Base-by-base conservation (phyloP, 2,113 vertebrate species). In the Cyanoliseus patagonus region DNA sequence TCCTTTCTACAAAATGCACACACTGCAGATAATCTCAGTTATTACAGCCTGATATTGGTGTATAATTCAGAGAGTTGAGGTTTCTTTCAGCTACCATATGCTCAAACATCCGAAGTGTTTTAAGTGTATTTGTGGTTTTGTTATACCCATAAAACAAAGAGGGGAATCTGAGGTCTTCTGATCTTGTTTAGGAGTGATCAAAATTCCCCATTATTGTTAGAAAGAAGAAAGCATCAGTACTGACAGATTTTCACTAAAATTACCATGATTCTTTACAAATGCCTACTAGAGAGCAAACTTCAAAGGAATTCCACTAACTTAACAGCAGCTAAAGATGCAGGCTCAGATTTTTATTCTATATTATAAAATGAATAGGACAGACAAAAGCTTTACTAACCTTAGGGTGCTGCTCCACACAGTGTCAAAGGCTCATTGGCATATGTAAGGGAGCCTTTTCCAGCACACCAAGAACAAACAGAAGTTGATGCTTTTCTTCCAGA, bases 191-290 rank as follows among this genome's bases (percentile, higher is more conserved):
- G 57, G 64, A 69, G 49, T 9, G 35, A 94, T 86, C 63, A 83
- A 69, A 75, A 83, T 73, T 39, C 78, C 59, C 64, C 74, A 44
- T 57, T 89, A 53, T 25, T 81, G 23, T 83, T 66, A 62, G 37
- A 83, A 78, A 62, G 61, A 62, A 69, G 55, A 77, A 89, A 94
- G 89, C 59, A 83, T 62, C 87, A 74, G 44, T 49, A 81, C 78
- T 78, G 86, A 78, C 82, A 92, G 83, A 59, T 91, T 87, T 87
- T 31, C 73, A 35, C 46, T 79, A 11, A 78, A 90, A 94, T 75
- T 37, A 81, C 67, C 51, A 17, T 37, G 18, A 63, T 63, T 82
- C 70, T 75, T 85, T 91, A 75, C 37, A 75, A 22, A 74, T 75
- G 61, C 55, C 28, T 10, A 52, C n/a, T 14, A 86, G 64, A 89